Base-by-base conservation (phyloP, 2,888 invertebrate genomes). In the Lycia hirtaria region DNA sequence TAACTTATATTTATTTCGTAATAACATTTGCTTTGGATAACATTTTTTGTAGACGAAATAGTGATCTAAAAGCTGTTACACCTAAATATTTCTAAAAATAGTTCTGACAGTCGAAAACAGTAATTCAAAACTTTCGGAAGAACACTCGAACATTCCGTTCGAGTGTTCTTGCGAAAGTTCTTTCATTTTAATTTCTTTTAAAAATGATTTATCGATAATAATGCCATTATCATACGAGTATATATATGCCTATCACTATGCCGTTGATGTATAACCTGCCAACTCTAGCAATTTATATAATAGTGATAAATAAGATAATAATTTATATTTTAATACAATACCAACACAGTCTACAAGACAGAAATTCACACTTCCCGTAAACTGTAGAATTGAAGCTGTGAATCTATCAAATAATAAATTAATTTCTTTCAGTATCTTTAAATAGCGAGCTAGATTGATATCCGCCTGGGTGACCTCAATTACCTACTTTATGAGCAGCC, bases 381-480 rank as follows among this genome's bases (percentile, higher is more conserved):
- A n/a, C n/a, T n/a, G n/a, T n/a, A n/a, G n/a, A n/a, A n/a, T n/a
- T n/a, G n/a, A 33, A 33, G 14, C 14, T 33, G 14, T 14, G 1
- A 3, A 26, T 14, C 14, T 32, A 14, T 7, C 17, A 17, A 17
- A n/a, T 10, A 12, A 10, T 14, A 6, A 14, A 4, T 17, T 19
- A n/a, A 20, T 32, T n/a, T 28, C 15, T 20, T 40, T 50, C 17
- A 15, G 15, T 7, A 48, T 55, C 51, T 48, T 56, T 53, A 60
- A 59, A 55, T 55, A 59, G 44, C 22, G 43, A 56, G 56, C 56
- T 49, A 45, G 56, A 33, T 49, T 56, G 49, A 56, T 55, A 58
- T 58, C 57, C 57, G 50, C 40, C 56, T 56, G 52, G 48, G 38
- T 52, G 56, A 56, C 56, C 60, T 49, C 56, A 49, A 49, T 56